These are phyloP conservation scores for Simalia tracyae DNA, from an alignment of 2,797 vertebrate genomes.

Conservation along the genomic window DNA sequence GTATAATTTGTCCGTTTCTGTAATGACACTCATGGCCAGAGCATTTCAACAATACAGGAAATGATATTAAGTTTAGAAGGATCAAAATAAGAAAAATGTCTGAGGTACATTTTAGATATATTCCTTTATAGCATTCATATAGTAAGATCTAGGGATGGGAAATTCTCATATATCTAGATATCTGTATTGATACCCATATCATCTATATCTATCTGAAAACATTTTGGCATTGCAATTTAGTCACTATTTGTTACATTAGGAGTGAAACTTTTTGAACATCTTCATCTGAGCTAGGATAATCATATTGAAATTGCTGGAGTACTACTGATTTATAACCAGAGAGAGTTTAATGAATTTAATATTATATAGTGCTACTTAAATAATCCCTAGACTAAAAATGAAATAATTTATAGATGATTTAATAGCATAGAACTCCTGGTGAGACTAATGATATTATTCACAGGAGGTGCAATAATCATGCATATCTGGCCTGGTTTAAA, in stretches of 20 bases:
- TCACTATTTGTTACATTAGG: neutral
- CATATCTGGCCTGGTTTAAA: neutral
- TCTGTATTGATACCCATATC: neutral
- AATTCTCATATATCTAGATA: neutral
- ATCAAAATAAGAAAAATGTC: neutral
- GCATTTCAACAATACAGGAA: neutral
- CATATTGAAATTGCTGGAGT: neutral
- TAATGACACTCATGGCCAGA: neutral
- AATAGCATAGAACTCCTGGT: neutral
- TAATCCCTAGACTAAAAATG: neutral
- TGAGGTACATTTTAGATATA: neutral
- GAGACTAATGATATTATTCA: neutral
- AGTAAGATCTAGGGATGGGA: neutral
- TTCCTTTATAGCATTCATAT: neutral
- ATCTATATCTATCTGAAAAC: neutral
- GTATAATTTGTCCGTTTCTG: neutral
- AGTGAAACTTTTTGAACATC: neutral
- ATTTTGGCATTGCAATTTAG: neutral
- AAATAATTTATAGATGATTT: slow-evolving; percentile 1
- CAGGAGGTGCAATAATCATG: neutral
- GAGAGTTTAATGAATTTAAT: neutral
- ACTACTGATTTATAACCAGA: neutral
- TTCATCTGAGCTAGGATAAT: neutral
- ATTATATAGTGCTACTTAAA: neutral
- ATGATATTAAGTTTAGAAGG: neutral